Base-by-base conservation (phyloP, 2,888 invertebrate genomes). In the Scaptomyza reducta region DNA sequence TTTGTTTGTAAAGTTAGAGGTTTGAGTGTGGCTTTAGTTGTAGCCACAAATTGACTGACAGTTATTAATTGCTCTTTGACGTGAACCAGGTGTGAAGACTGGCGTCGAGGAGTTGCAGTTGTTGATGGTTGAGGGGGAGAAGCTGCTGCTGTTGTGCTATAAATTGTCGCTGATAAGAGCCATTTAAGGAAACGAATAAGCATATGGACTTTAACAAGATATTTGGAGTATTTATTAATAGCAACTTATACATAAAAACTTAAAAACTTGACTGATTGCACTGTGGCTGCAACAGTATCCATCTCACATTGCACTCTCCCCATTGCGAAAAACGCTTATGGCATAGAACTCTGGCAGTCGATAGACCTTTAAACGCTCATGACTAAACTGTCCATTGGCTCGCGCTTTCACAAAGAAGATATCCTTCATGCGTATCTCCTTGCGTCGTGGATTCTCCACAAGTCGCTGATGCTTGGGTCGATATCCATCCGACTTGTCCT, bases 301-400 rank as follows among this genome's bases (percentile, higher is more conserved):
- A 1, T 13, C 29, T 50, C 22, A 35, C 10, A 11, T 40, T 69
- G 41, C 70, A 45, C 76, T 76, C n/a, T 73, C 77, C 3, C 58
- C 79, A 35, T 81, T 89, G 49, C 80, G 86, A 25, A 82, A 90
- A 14, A 90, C 86, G 49, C 77, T 89, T 72, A 90, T 89, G 56
- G 90, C 89, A 79, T 87, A 90, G 64, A 90, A 90, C 64, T 90
- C 89, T 1, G 90, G 90, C 31, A 90, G 61, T 49, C 89, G 87
- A 56, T 89, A 90, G 6, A 88, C 71, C 71, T 89, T 90, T 18
- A 90, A 51, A 6, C 90, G 90, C 27, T 87, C 84, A 51, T 89
- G 80, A 58, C 89, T 90, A 51, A 90, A 90, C n/a, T 89, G 88
- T 0, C 90, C 90, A 51, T 90, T 90, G 31, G 82, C 66, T 1